Evolutionary conservation across 2,797 vertebrate species (phyloP), one percentile per base, ranked within the genome.

Genomic region (Gallinago stenura): DNA sequence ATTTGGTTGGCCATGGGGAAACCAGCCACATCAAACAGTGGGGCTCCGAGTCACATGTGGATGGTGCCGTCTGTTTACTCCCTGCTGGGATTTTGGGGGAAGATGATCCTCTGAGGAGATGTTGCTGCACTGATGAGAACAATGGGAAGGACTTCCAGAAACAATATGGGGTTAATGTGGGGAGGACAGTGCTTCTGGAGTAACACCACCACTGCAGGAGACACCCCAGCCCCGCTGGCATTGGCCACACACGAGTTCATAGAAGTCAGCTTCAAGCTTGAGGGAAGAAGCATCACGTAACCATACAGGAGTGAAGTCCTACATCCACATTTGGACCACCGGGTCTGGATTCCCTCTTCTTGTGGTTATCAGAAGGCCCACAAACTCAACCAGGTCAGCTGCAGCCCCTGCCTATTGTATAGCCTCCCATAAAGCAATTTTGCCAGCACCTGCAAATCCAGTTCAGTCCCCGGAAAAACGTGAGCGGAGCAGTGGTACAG

Each of bases 1-100:
- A 68, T n/a, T 5, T 11, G 81, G 64, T 89, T 68, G 77, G 57
- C 43, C 35, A 57, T 17, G 65, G 60, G 65, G 76, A 70, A n/a
- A 15, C 0, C 0, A 83, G 72, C 86, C 96, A 93, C 92, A 94
- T 90, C 90, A 84, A 92, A 93, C 72, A n/a, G 31, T 0, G 0
- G 37, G 0, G 1, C 51, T 54, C 2, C 0, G 12, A 89, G 60
- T 61, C 2, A 2, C 85, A 15, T 0, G 4, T n/a, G 77, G 57
- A 71, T 31, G 26, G 65, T 28, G 69, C 82, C 35, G 76, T 48
- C 75, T 83, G 60, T 22, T 73, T 35, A 30, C 39, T 87, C 60
- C 58, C 58, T 69, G 66, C 84, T 31, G 66, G 39, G 61, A 81
- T 9, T 75, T 35, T 33, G 56, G 25, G 30, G 30, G 21, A 92